Evolutionary conservation across 2,888 invertebrate species (phyloP).

Genomic region (Sisyra terminalis): DNA sequence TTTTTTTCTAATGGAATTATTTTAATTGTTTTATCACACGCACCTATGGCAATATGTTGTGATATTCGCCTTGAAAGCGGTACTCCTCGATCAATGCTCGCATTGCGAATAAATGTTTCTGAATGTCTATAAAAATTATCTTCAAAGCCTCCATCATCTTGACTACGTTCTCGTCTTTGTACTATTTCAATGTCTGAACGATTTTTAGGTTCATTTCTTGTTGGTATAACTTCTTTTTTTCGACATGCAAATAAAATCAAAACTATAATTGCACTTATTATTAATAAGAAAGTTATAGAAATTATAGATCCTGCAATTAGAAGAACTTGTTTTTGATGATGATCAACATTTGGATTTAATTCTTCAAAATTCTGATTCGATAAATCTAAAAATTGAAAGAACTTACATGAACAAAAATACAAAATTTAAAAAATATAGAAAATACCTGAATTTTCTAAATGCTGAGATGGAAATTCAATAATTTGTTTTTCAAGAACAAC

Average conservation of each 20-base stretch:
- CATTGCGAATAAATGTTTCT: constrained; percentile 17
- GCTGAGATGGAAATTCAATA: neutral
- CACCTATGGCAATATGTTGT: constrained; percentile 11
- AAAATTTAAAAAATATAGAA: neutral
- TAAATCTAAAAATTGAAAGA: no score
- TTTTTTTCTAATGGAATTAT: neutral
- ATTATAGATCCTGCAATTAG: neutral
- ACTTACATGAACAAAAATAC: no score
- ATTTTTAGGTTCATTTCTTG: neutral
- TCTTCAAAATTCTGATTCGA: no score
- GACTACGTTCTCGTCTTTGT: constrained; percentile 24
- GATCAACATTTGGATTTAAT: no score
- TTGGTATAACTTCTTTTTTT: no score
- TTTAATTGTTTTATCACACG: neutral
- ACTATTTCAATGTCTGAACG: constrained; percentile 10
- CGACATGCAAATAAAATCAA: neutral
- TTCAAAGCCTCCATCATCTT: constrained; percentile 26
- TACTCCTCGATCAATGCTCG: constrained; percentile 21
- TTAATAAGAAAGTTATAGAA: neutral
- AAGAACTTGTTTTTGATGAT: no score
- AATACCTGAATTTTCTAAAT: constrained; percentile 2
- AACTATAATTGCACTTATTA: neutral
- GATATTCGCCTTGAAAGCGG: constrained; percentile 18
- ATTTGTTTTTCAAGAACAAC: constrained; percentile 37
- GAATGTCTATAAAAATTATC: constrained; percentile 26